Conservation (phyloP, 2,113 vertebrate species). For the Rhea pennata region DNA sequence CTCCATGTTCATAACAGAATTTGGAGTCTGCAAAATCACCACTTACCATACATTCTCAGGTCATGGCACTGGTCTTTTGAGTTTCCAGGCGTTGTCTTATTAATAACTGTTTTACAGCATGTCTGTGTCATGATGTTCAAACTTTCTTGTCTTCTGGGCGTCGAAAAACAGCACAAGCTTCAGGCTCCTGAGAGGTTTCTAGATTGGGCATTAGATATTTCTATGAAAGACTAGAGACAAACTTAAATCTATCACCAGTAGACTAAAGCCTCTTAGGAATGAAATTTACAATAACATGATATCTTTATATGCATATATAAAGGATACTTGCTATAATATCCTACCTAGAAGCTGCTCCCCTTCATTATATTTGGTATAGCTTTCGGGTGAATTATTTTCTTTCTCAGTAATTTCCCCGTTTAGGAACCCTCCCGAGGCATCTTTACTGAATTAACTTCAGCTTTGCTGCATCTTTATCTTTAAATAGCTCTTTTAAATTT, state of each 20-base stretch:
- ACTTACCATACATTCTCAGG: neutral
- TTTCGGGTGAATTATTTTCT: slow-evolving; percentile 51
- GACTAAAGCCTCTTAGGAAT: slow-evolving; percentile 20
- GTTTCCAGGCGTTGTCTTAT: neutral
- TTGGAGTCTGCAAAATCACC: neutral
- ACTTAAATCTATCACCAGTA: slow-evolving; percentile 10
- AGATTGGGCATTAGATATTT: slow-evolving; percentile 31
- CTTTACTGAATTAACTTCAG: slow-evolving; percentile 50
- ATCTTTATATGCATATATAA: neutral
- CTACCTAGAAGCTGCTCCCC: slow-evolving; percentile 24
- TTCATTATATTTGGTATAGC: slow-evolving; percentile 23
- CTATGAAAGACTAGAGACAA: slow-evolving; percentile 4
- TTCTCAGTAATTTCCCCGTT: slow-evolving; percentile 39
- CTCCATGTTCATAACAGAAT: neutral
- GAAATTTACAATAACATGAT: neutral
- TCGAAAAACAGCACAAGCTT: neutral
- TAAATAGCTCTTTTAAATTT: slow-evolving; percentile 59
- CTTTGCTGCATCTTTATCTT: slow-evolving; percentile 58
- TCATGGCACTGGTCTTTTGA: neutral
- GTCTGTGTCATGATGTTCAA: neutral
- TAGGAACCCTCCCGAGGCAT: slow-evolving; percentile 26
- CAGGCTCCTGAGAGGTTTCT: slow-evolving; percentile 22
- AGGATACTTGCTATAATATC: neutral
- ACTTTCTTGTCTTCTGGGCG: neutral
- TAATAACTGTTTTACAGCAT: neutral